These are phyloP conservation scores for Drosophila malerkotliana DNA, from an alignment of 1,140 invertebrate species.

Conservation along the genomic window DNA sequence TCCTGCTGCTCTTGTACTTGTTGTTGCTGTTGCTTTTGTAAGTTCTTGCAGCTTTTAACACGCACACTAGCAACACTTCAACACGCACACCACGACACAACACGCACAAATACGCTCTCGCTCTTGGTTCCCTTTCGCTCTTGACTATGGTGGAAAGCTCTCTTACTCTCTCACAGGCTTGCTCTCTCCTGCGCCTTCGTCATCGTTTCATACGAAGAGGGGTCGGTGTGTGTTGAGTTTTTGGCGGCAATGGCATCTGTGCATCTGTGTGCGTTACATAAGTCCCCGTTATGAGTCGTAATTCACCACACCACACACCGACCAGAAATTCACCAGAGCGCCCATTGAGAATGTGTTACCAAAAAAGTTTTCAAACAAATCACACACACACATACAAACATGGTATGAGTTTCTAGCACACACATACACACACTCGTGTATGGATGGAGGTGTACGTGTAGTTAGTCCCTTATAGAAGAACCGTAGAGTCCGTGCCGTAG, in stretches of 20 bases:
- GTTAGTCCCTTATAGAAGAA: no score
- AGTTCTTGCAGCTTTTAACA: slow-evolving; percentile 78
- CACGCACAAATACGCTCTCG: background rate
- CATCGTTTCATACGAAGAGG: no score
- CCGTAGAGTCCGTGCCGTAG: slow-evolving; percentile 6
- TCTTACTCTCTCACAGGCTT: background rate
- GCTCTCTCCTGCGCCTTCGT: background rate
- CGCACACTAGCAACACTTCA: slow-evolving; percentile 52
- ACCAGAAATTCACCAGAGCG: background rate
- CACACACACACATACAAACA: slow-evolving; percentile 6
- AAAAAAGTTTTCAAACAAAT: slow-evolving; percentile 15
- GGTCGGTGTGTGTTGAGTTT: slow-evolving; percentile 25
- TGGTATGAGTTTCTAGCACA: slow-evolving; percentile 21
- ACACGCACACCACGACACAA: slow-evolving; percentile 53
- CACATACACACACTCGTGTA: slow-evolving; percentile 19
- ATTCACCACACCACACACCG: slow-evolving; percentile 1
- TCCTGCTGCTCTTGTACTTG: background rate
- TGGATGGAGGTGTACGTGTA: no score
- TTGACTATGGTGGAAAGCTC: slow-evolving; percentile 44
- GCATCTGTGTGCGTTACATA: slow-evolving; percentile 74
- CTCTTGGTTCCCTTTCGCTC: background rate
- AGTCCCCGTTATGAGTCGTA: slow-evolving; percentile 57
- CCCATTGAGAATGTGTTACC: slow-evolving; percentile 41
- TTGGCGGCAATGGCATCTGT: slow-evolving; percentile 4
- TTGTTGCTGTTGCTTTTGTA: slow-evolving; percentile 15